These are phyloP conservation scores for Falco cherrug DNA, from an alignment of 2,797 vertebrate genomes.

Conservation along the genomic window DNA sequence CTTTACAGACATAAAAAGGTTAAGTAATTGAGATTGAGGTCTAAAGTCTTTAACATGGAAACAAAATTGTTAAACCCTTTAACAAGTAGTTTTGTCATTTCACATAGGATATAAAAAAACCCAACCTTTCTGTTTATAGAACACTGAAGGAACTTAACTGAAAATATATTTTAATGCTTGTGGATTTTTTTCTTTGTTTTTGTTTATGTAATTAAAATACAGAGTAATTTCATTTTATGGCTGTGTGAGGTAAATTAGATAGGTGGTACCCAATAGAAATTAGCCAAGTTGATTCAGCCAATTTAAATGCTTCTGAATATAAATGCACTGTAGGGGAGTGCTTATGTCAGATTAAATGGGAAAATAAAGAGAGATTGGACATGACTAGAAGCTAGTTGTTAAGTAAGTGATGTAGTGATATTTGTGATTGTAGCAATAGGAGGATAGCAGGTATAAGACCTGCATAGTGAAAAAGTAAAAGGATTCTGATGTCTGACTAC, in stretches of 20 bases:
- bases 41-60: neutral
- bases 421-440: neutral
- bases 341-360: neutral
- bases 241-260: neutral
- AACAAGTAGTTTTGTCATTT: neutral
- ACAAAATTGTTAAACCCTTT: neutral
- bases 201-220: neutral
- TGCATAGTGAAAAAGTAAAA: neutral
- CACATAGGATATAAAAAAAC: neutral
- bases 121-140: neutral
- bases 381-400: neutral
- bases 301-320: neutral
- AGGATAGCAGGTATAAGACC: neutral
- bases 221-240: neutral
- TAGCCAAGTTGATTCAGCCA: neutral
- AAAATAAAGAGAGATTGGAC: neutral
- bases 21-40: neutral
- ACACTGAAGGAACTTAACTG: neutral
- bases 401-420: neutral
- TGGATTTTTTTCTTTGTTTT: neutral
- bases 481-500: neutral
- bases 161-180: neutral
- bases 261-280: neutral
- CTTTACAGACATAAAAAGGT: neutral
- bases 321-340: neutral